Base-by-base conservation (phyloP, 53 echinoderm and acorn worm species). In the Mesocentrotus franciscanus region DNA sequence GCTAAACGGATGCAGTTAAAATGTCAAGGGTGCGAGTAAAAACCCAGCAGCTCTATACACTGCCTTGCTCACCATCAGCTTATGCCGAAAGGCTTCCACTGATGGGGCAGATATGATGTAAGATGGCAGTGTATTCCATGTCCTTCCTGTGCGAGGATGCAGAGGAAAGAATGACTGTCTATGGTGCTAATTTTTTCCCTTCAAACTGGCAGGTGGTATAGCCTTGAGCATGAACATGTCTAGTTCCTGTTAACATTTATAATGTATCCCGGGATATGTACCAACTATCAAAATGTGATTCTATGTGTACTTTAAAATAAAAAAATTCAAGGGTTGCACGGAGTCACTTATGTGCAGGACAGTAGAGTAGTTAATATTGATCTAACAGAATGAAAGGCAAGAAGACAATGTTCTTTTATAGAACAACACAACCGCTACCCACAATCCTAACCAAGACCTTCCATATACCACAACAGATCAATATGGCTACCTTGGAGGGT, bases 381-480 rank as follows among this genome's bases (percentile, higher is more conserved):
- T 87, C 29, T 29, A 11, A 16, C 33, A 33, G 76, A 76, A 76
- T 33, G 14, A 76, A 84, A 87, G 87, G 11, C 7, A n/a, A n/a
- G 1, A n/a, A 87, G 87, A 87, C 58, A 58, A 56, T 58, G 87
- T 58, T 87, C 57, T 58, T 58, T 87, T 56, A 87, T 57, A 12
- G 27, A 6, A 58, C 57, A 27, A 87, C 87, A 87, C 27, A 58
- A 87, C n/a, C 27, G 9, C 87, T 57, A 58, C 26, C 87, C 87
- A 87, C 56, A 59, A 58, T n/a, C n/a, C 87, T 58, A 87, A 87
- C 87, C 87, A 87, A 87, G 87, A 87, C 87, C 87, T 87, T 59
- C 20, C 24, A 26, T 12, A 39, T 8, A n/a, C n/a, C 87, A 87
- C 24, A 84, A 84, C 84, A 55, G 84, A 87, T 87, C 87, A 58